These are phyloP conservation scores for Cecidostiba fungosa DNA, from an alignment of 2,888 invertebrate species.

Conservation along the genomic window DNA sequence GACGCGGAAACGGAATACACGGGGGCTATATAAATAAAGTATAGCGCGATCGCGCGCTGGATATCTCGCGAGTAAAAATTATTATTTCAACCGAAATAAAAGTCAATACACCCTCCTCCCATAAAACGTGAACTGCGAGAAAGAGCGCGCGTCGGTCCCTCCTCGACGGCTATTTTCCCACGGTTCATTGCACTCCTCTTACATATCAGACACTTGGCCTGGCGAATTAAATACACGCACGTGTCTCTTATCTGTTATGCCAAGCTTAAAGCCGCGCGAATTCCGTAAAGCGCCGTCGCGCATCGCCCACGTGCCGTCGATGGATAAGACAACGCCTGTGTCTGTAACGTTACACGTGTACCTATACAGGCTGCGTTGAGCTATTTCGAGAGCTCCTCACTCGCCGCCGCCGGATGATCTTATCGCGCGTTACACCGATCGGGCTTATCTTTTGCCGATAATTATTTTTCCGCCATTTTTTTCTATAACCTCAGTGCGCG, in stretches of 20 bases:
- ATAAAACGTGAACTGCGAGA: neutral
- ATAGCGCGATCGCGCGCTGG: too few species aligned
- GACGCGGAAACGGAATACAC: neutral
- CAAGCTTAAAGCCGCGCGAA: neutral
- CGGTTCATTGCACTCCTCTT: neutral
- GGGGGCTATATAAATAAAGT: too few species aligned
- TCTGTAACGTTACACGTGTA: neutral
- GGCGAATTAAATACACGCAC: neutral
- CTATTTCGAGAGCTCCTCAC: neutral
- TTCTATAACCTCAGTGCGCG: neutral
- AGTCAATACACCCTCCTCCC: neutral
- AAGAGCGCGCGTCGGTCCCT: neutral
- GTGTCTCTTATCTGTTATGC: neutral
- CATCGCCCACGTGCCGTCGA: neutral
- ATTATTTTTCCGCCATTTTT: neutral
- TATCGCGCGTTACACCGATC: neutral
- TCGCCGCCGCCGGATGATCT: neutral
- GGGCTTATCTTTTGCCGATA: neutral
- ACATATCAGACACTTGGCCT: neutral
- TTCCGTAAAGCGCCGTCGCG: neutral
- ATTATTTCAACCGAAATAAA: neutral
- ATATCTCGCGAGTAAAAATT: too few species aligned
- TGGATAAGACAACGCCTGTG: neutral
- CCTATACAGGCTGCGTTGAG: neutral
- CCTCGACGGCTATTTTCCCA: neutral